Percentiles rank a stretch among this genome's conserved stretches.
Evolutionary conservation across 2,888 invertebrate genomes (phyloP).

Genomic region (Pasiphila rectangulata): DNA sequence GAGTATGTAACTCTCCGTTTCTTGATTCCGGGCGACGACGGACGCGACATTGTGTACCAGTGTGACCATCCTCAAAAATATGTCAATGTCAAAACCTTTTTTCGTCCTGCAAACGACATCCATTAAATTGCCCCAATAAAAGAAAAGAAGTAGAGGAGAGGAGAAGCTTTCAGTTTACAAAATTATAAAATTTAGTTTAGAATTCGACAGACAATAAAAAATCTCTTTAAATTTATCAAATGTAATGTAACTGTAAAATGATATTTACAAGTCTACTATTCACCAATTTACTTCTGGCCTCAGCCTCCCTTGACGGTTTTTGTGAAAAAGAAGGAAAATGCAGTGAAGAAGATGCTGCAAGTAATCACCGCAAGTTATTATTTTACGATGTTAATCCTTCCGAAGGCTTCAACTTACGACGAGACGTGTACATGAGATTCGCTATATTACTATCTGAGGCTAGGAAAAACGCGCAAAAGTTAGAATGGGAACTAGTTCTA

Average conservation of each 20-base stretch:
- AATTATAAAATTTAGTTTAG: neutral
- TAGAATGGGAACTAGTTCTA: conserved; percentile 85
- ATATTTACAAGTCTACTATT: conserved; percentile 10
- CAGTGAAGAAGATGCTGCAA: neutral
- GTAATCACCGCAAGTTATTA: conserved; percentile 82
- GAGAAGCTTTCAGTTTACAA: neutral
- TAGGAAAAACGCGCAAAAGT: conserved; percentile 68
- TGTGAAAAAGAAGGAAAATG: conserved; percentile 23
- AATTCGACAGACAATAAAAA: neutral
- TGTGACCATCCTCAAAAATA: too few relatives aligned
- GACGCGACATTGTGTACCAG: too few relatives aligned
- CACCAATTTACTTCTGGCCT: conserved; percentile 16
- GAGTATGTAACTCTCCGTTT: neutral
- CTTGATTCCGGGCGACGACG: neutral
- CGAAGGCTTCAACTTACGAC: conserved; percentile 97
- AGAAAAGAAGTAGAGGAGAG: too few relatives aligned
- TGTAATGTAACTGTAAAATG: conserved; percentile 12
- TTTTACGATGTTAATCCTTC: conserved; percentile 96
- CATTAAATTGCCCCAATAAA: too few relatives aligned
- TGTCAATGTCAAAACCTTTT: too few relatives aligned
- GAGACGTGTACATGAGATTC: conserved; percentile 97
- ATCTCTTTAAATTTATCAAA: conserved; percentile 40
- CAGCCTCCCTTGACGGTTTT: conserved; percentile 21
- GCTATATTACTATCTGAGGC: conserved; percentile 90
- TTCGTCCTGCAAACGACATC: too few relatives aligned